phyloP scores from a whole-genome alignment of 1,140 invertebrate species.

The Neodiprion pinetum region DNA sequence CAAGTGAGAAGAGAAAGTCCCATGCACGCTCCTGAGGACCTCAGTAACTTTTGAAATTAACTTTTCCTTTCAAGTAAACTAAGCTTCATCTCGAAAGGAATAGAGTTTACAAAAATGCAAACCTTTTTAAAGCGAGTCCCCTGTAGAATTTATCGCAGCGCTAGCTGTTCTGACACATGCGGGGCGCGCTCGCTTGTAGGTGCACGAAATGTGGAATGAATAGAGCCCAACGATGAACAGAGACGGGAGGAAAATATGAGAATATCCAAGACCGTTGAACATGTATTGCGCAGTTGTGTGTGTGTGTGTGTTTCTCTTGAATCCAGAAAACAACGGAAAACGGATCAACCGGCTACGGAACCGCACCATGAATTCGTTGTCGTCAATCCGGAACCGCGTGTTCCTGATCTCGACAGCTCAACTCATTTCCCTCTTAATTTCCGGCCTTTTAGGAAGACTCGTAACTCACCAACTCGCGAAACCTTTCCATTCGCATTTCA shows the following conservation, averaged over 20 bases:
- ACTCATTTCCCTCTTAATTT: constrained; percentile 13
- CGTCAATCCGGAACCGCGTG: constrained; percentile 9
- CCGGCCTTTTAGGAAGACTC: constrained; percentile 1
- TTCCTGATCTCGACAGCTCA: not conserved
- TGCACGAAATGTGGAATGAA: too few species aligned
- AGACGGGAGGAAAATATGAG: not conserved
- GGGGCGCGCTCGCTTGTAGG: not conserved
- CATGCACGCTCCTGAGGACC: not conserved
- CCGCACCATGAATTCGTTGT: not conserved
- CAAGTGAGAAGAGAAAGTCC: not conserved
- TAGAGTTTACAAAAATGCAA: not conserved
- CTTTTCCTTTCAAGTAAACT: not conserved
- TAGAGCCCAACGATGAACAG: not conserved
- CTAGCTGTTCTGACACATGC: not conserved
- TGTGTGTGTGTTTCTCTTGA: not conserved
- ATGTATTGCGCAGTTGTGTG: not conserved
- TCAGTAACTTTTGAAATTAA: not conserved
- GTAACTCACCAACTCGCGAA: not conserved
- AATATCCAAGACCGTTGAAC: not conserved
- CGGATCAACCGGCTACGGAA: not conserved
- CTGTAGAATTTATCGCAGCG: not conserved
- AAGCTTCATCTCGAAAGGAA: not conserved
- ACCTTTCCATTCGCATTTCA: not conserved
- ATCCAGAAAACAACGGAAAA: not conserved
- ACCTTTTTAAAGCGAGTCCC: not conserved